Base-by-base conservation (phyloP, 1,140 invertebrate species). In the Harpegnathos saltator region DNA sequence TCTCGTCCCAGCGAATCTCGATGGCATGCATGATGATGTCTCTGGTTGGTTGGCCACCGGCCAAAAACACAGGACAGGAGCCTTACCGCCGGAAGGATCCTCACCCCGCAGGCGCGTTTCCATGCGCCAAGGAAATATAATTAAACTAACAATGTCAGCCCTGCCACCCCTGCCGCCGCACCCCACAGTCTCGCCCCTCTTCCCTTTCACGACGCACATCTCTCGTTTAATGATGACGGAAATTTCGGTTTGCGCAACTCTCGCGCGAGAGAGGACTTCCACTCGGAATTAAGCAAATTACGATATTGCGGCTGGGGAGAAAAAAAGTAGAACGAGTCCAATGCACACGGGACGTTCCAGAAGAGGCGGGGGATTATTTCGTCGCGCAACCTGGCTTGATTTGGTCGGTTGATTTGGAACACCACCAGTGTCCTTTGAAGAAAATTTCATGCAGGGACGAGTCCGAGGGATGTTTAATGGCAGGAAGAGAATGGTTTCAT, bases 91-190 rank as follows among this genome's bases (percentile, higher is more conserved):
- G 48, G 24, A 52, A 69, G 66, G 22, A 69, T 3, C 48, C 15
- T 69, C 24, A 71, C 52, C 33, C 65, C 75, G 52, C 75, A 78
- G 33, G 63, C 66, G 72, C 50, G 78, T 72, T 77, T 77, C 61
- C 54, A 73, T 59, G 38, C 77, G 73, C 83, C 86, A 69, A 85
- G 77, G 52, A 74, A 58, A 88, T 72, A 83, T 89, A 89, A 89
- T 88, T 89, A 89, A 88, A 89, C 87, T 89, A 89, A 89, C 87
- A 88, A 89, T 89, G 86, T 88, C 66, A 66, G n/a, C 0, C 50
- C 29, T 15, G n/a, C 19, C 12, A n/a, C 33, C 33, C 48, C 29
- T n/a, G n/a, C n/a, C n/a, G n/a, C n/a, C n/a, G n/a, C n/a, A n/a
- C n/a, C n/a, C n/a, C n/a, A n/a, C n/a, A 38, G 22, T 14, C 56